These are phyloP conservation scores for Apis dorsata DNA, from an alignment of 1,140 invertebrate genomes.

Conservation along the genomic window DNA sequence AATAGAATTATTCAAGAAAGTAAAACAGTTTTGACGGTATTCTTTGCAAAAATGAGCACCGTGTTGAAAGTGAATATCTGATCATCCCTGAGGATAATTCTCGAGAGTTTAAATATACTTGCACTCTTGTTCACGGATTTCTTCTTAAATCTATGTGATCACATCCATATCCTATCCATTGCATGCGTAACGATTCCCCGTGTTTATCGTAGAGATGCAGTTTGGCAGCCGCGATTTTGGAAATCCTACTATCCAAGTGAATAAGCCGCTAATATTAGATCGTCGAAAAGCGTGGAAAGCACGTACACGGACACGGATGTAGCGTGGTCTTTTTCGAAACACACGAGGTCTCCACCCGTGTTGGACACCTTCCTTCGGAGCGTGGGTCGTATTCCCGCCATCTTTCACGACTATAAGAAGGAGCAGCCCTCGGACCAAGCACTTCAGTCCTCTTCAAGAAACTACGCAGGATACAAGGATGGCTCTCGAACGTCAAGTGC, in stretches of 20 bases:
- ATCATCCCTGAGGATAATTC: no score
- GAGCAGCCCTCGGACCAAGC: slow-evolving; percentile 56
- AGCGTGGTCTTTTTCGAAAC: slow-evolving; percentile 32
- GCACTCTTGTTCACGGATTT: neutral
- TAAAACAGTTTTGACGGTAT: no score
- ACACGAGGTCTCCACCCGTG: slow-evolving; percentile 41
- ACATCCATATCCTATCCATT: neutral
- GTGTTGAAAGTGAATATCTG: no score
- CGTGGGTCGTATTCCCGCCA: slow-evolving; percentile 71
- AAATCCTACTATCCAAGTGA: slow-evolving; percentile 64
- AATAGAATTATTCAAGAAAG: no score
- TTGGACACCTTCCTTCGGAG: slow-evolving; percentile 67
- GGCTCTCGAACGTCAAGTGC: slow-evolving; percentile 90
- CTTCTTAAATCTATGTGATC: neutral
- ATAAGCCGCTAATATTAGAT: slow-evolving; percentile 75
- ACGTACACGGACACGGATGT: slow-evolving; percentile 46
- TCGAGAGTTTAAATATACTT: no score
- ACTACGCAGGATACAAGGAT: slow-evolving; percentile 80
- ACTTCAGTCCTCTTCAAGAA: slow-evolving; percentile 77
- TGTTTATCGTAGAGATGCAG: neutral
- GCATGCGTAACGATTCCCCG: slow-evolving; percentile 1
- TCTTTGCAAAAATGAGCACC: no score
- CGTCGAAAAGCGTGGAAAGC: slow-evolving; percentile 72
- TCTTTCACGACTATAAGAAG: slow-evolving; percentile 72
- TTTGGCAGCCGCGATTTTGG: slow-evolving; percentile 41